A percentile compares a stretch with the other conserved stretches of the same genome.
phyloP scores from a whole-genome alignment of 2,113 vertebrate species.

The Dromiciops gliroides region DNA sequence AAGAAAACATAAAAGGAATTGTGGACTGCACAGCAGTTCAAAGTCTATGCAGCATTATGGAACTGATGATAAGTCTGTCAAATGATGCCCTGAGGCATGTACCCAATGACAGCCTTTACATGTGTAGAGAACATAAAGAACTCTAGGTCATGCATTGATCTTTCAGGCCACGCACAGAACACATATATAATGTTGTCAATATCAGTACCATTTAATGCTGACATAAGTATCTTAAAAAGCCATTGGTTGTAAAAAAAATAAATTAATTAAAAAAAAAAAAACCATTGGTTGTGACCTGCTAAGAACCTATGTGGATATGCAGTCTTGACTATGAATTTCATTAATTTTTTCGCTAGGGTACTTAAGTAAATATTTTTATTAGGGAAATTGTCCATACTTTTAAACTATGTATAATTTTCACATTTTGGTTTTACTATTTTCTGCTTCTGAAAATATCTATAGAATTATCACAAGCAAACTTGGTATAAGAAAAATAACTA shows the following conservation, averaged over 20 bases:
- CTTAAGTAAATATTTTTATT: constrained; percentile 23
- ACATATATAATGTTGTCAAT: background rate
- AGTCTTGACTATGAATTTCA: constrained; percentile 60
- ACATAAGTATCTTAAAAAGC: constrained; percentile 21
- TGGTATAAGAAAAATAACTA: constrained; percentile 39
- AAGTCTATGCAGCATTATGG: constrained; percentile 14
- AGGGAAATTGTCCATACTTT: constrained; percentile 5
- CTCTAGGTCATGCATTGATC: background rate
- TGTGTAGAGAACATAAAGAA: background rate
- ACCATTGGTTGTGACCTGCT: background rate
- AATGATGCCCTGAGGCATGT: background rate
- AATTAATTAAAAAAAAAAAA: no score
- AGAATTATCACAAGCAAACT: constrained; percentile 62
- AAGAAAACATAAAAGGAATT: constrained; percentile 37
- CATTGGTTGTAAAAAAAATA: no score
- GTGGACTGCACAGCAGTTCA: background rate
- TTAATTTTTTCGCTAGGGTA: constrained; percentile 44
- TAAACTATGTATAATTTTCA: constrained; percentile 57
- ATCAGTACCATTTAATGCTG: constrained; percentile 24
- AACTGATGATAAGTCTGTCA: background rate
- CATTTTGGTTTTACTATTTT: constrained; percentile 70
- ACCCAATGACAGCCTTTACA: background rate
- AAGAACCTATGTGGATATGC: constrained; percentile 23
- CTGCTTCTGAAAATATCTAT: constrained; percentile 57
- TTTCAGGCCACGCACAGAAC: background rate